These are phyloP conservation scores for Menidia beryllina DNA, from an alignment of 2,113 vertebrate genomes.

Conservation along the genomic window DNA sequence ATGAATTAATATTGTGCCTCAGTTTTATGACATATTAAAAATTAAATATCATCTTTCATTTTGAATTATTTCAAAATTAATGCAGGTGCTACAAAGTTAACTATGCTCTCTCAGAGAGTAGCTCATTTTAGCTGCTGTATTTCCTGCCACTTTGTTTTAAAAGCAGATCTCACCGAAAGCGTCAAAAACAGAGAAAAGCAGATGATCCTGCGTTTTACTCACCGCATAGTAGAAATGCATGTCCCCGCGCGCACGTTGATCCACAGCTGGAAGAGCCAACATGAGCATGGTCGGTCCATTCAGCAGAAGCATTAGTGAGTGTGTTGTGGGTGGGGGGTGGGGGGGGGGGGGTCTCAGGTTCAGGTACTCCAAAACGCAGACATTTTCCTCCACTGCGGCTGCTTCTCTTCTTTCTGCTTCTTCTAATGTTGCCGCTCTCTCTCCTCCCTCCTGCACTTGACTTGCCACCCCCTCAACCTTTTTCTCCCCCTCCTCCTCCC, in stretches of 20 bases:
- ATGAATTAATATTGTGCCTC: too few species aligned
- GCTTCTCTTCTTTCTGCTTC: neutral
- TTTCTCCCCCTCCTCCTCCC: constrained; percentile 4
- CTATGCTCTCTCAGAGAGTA: too few species aligned
- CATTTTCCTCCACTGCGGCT: neutral
- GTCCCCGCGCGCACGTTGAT: constrained; percentile 51
- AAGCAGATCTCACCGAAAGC: too few species aligned
- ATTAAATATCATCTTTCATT: too few species aligned
- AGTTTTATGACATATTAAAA: too few species aligned
- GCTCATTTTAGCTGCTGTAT: too few species aligned
- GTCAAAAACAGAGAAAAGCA: constrained; percentile 1
- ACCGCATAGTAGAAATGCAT: constrained; percentile 83
- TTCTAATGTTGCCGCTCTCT: constrained; percentile 1
- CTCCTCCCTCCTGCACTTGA: constrained; percentile 42
- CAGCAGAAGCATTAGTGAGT: constrained; percentile 61
- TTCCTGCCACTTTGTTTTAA: too few species aligned
- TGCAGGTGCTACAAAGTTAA: neutral
- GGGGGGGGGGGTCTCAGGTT: constrained; percentile 13
- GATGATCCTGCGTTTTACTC: constrained; percentile 35
- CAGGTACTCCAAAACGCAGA: constrained; percentile 25
- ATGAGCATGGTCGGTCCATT: constrained; percentile 51
- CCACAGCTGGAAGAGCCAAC: constrained; percentile 44
- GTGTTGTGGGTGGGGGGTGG: constrained; percentile 16
- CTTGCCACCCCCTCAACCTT: neutral
- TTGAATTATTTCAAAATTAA: too few species aligned